Percentiles rank a stretch among this genome's conserved stretches.
Evolutionary conservation across 2,888 invertebrate genomes (phyloP).

Genomic region (Platynereis dumerilii): DNA sequence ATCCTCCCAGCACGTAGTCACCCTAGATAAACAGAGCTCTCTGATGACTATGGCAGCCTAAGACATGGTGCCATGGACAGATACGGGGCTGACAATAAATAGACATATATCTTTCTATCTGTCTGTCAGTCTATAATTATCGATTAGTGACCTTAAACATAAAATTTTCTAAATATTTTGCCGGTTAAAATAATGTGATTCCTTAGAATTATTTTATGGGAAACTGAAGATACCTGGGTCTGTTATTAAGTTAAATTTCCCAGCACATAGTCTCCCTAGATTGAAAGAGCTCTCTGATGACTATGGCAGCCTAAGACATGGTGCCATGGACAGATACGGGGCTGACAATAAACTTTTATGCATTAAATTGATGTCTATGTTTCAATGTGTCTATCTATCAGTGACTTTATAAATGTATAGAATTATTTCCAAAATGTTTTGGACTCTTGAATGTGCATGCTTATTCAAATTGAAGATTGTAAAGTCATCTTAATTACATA

Average conservation of each 20-base stretch:
- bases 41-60: constrained; percentile 56
- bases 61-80: constrained; percentile 52
- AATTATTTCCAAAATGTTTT: too few species aligned
- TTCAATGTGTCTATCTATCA: too few species aligned
- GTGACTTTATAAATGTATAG: too few species aligned
- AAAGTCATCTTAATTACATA: too few species aligned
- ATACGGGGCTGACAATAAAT: constrained; percentile 51
- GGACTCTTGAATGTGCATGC: too few species aligned
- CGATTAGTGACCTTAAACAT: background rate
- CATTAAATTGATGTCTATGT: too few species aligned
- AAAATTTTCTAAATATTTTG: too few species aligned
- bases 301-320: constrained; percentile 43
- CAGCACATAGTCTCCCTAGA: constrained; percentile 48
- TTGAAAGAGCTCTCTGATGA: constrained; percentile 57
- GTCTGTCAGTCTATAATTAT: background rate
- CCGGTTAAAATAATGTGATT: too few species aligned
- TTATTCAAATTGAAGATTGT: too few species aligned
- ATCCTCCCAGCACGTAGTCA: constrained; percentile 37
- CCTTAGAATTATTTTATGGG: too few species aligned
- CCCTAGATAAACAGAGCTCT: constrained; percentile 50
- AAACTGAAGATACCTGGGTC: background rate
- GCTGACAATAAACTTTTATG: too few species aligned
- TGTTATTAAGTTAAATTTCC: constrained; percentile 8
- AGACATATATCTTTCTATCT: too few species aligned
- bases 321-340: constrained; percentile 60